Conservation (phyloP, 2,797 vertebrate genomes). For the Numenius phaeopus region DNA sequence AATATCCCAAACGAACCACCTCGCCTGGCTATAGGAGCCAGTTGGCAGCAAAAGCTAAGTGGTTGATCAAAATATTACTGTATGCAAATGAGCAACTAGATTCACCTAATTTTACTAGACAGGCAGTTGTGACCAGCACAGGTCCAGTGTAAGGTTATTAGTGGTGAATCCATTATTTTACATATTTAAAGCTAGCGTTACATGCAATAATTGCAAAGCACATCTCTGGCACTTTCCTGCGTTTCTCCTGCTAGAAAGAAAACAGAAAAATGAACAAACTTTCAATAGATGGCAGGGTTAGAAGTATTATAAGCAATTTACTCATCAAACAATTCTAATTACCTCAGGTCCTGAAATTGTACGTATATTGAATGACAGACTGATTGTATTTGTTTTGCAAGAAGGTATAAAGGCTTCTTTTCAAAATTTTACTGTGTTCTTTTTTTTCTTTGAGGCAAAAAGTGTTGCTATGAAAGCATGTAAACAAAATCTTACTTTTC, state of each 20-base stretch:
- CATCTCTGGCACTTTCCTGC: background rate
- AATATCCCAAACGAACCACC: too few species aligned
- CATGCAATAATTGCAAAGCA: background rate
- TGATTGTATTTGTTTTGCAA: background rate
- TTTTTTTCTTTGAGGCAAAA: background rate
- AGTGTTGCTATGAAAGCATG: rapidly evolving
- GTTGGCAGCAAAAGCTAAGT: background rate
- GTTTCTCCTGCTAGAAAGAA: background rate
- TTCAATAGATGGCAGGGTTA: background rate
- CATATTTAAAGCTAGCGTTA: background rate
- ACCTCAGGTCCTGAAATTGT: background rate
- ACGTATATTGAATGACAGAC: background rate
- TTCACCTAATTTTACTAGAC: background rate
- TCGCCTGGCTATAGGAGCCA: background rate
- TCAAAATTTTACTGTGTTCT: background rate
- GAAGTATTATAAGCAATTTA: background rate
- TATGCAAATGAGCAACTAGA: background rate
- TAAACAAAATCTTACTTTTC: background rate
- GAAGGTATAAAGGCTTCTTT: background rate
- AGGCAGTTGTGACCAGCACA: background rate
- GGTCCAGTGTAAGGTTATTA: background rate
- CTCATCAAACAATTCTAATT: background rate
- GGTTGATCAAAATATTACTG: background rate
- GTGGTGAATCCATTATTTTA: background rate
- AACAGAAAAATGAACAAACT: rapidly evolving